Percentiles rank a stretch among this genome's conserved stretches.
phyloP scores from a whole-genome alignment of 2,797 vertebrate species.

The Bradypodion pumilum region DNA sequence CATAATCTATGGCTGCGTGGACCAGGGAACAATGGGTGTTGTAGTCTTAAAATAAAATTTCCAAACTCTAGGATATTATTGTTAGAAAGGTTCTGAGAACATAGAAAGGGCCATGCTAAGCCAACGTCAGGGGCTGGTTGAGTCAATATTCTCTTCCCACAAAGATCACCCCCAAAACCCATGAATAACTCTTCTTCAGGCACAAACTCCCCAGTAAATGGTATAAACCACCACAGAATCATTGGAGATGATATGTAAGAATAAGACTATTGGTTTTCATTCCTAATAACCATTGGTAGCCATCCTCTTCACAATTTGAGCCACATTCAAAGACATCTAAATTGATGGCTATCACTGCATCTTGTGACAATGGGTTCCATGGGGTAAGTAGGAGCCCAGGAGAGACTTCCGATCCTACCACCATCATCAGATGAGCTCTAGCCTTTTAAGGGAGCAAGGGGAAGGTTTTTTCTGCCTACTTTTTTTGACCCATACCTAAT shows the following conservation, averaged over 20 bases:
- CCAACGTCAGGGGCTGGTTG: neutral
- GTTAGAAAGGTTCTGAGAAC: neutral
- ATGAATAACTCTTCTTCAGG: neutral
- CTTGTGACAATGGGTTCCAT: neutral
- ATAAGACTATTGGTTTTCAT: too few species aligned
- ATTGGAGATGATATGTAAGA: too few species aligned
- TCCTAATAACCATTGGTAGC: neutral
- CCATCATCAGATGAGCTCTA: neutral
- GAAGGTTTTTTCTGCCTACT: neutral
- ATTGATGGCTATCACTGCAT: neutral
- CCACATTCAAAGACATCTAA: neutral
- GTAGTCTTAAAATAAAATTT: too few species aligned
- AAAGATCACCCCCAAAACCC: neutral
- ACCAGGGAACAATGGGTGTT: neutral
- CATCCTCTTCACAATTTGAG: neutral
- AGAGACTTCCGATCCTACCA: neutral
- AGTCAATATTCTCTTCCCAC: neutral
- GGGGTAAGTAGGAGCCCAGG: neutral
- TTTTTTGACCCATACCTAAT: neutral
- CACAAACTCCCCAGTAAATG: neutral
- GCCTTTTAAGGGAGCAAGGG: too few species aligned
- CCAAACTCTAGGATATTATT: neutral
- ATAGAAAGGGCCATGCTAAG: too few species aligned
- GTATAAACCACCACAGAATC: neutral
- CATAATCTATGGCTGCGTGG: neutral